phyloP scores from a whole-genome alignment of 1,140 invertebrate genomes.

The Drosophila malerkotliana region DNA sequence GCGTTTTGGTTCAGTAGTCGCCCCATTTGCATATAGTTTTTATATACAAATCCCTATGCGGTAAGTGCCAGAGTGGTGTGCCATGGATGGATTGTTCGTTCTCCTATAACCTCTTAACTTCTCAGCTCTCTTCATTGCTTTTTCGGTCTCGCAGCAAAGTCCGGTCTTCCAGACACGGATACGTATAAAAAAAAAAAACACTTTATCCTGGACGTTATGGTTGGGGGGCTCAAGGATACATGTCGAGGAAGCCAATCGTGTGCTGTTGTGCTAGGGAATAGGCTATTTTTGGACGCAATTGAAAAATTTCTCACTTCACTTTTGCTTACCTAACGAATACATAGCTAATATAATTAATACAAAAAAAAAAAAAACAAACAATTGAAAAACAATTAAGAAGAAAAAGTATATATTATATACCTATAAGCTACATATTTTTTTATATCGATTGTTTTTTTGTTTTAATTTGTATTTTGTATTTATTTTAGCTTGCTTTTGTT shows the following conservation, averaged over 20 bases:
- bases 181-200: conserved; percentile 3
- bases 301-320: conserved; percentile 33
- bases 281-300: conserved; percentile 49
- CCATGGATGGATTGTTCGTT: conserved; percentile 39
- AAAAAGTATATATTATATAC: conserved; percentile 28
- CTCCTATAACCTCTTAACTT: not conserved
- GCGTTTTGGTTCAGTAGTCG: conserved; percentile 25
- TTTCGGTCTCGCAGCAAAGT: not conserved
- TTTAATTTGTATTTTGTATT: not conserved
- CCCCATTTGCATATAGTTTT: conserved; percentile 15
- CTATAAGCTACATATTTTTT: conserved; percentile 19
- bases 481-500: conserved; percentile 4
- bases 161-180: conserved; percentile 21
- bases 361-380: not conserved
- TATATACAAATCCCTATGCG: conserved; percentile 50
- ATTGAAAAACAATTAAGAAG: conserved; percentile 41
- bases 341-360: conserved; percentile 7
- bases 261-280: not conserved
- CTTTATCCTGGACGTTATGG: conserved; percentile 22
- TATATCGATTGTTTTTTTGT: conserved; percentile 9
- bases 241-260: conserved; percentile 35
- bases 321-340: conserved; percentile 15
- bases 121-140: not conserved
- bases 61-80: conserved; percentile 35
- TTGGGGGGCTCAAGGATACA: not conserved